These are phyloP conservation scores for Nemurella pictetii DNA, from an alignment of 2,888 invertebrate genomes.

Conservation along the genomic window DNA sequence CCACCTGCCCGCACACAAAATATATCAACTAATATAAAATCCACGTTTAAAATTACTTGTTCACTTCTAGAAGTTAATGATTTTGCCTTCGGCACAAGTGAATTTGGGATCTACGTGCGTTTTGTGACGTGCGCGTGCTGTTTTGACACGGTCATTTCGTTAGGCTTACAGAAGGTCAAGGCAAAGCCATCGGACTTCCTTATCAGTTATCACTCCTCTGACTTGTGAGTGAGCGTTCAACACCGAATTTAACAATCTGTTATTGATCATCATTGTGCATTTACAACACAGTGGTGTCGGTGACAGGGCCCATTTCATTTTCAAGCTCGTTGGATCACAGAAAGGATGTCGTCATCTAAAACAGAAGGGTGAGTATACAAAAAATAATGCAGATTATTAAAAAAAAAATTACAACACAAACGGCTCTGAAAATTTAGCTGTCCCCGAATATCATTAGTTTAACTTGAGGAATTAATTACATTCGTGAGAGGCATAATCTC, in stretches of 20 bases:
- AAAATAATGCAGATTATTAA: not conserved
- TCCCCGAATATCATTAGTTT: too few relatives aligned
- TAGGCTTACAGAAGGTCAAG: not conserved
- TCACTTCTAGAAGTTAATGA: too few relatives aligned
- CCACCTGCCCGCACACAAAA: too few relatives aligned
- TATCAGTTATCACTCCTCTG: not conserved
- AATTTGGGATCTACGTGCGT: not conserved
- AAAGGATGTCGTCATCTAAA: not conserved
- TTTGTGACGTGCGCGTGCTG: not conserved
- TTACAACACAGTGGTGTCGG: not conserved
- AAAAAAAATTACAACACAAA: too few relatives aligned
- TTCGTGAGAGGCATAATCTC: too few relatives aligned
- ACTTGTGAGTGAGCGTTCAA: not conserved
- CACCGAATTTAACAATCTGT: not conserved
- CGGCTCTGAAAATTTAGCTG: too few relatives aligned
- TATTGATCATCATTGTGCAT: not conserved
- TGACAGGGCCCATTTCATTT: too few relatives aligned
- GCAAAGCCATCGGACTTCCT: not conserved
- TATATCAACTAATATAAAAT: too few relatives aligned
- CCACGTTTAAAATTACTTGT: too few relatives aligned
- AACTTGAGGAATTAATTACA: too few relatives aligned
- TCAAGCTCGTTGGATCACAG: not conserved
- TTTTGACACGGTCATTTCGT: not conserved
- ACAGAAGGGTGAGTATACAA: not conserved
- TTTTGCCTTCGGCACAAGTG: too few relatives aligned